phyloP scores from a whole-genome alignment of 2,113 vertebrate genomes.

The Capreolus pygargus region DNA sequence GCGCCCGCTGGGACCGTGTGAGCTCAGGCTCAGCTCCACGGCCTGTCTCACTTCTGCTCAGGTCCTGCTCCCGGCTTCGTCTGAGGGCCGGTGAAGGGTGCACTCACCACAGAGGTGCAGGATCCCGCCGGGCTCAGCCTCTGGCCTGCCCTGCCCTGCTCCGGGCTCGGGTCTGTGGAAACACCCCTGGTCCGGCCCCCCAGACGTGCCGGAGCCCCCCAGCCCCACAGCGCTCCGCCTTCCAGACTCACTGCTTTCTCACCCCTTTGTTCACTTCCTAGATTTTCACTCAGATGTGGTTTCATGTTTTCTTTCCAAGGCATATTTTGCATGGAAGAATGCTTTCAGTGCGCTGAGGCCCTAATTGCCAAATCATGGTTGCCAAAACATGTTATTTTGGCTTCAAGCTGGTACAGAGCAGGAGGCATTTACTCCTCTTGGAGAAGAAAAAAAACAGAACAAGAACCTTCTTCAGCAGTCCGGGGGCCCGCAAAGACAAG shows the following conservation, averaged over 20 bases:
- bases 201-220: not conserved
- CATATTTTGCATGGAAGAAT: slow-evolving; percentile 73
- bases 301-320: slow-evolving; percentile 68
- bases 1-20: accelerated
- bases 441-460: not conserved
- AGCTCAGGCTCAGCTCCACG: too few species aligned
- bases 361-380: slow-evolving; percentile 74
- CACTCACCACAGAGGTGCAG: not conserved
- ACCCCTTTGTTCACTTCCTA: slow-evolving; percentile 64
- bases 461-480: slow-evolving; percentile 32
- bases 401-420: slow-evolving; percentile 62
- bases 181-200: not conserved
- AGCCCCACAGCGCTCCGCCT: not conserved
- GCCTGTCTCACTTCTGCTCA: not conserved
- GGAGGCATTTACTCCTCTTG: slow-evolving; percentile 27
- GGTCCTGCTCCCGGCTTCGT: too few species aligned
- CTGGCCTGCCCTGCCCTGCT: not conserved
- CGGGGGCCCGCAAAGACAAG: slow-evolving; percentile 47
- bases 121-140: not conserved
- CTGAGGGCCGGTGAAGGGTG: not conserved
- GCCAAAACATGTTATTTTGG: slow-evolving; percentile 76
- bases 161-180: not conserved
- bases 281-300: slow-evolving; percentile 71
- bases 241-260: not conserved
- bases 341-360: slow-evolving; percentile 66